Evolutionary conservation across 2,113 vertebrate species (phyloP), one percentile per base, ranked within the genome.

Genomic region (Limanda limanda): DNA sequence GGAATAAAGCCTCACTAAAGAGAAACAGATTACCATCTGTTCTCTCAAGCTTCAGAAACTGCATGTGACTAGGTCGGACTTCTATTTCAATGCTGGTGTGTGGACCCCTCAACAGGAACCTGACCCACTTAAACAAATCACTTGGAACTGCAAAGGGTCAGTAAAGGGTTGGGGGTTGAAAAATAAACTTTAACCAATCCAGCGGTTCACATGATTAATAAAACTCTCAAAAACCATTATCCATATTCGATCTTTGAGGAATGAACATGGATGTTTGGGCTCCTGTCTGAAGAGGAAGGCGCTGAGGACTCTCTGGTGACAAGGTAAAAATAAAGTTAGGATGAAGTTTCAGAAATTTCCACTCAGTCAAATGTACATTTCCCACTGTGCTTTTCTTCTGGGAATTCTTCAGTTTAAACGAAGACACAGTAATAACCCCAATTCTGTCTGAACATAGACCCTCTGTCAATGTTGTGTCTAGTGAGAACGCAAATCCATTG

Each of bases 21-120:
- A 86, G 68, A 84, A 78, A 74, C 70, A 82, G 69, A 71, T 69
- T 60, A 55, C 54, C 63, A 84, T 74, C 81, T 84, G 73, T 57
- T 77, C 48, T 51, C 15, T 65, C 31, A 31, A 31, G 31, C 6
- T 31, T 31, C 24, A 69, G 59, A 71, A 76, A 62, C 65, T 14
- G 60, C n/a, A 63, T 67, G 31, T 48, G 21, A 63, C 55, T 45
- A 40, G 51, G 24, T 64, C 37, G 45, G 40, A 76, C 66, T 54
- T 48, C 45, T 42, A 79, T 71, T 55, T 79, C 52, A 76, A 65
- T 65, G 48, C 31, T 75, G 65, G 21, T 69, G 67, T 74, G 35
- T 40, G 66, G 52, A 71, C 1, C 15, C 20, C 58, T 54, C 31
- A 48, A 68, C 31, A 42, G 18, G 55, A 71, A 20, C 40, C 18